These are phyloP conservation scores for Margarornis squamiger DNA, from an alignment of 2,797 vertebrate genomes.

Conservation along the genomic window DNA sequence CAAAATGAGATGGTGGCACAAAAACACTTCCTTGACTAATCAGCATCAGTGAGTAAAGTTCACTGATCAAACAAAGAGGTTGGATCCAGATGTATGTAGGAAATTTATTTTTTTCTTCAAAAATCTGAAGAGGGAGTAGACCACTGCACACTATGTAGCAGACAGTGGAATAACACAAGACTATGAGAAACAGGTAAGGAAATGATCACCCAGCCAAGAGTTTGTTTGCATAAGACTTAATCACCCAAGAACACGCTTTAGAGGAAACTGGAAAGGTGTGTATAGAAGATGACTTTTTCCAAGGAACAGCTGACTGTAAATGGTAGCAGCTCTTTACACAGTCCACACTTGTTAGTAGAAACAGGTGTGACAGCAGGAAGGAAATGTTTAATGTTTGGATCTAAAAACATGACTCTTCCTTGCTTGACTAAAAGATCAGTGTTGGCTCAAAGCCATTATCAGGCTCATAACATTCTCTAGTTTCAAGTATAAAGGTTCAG, in stretches of 20 bases:
- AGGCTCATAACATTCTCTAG: background rate
- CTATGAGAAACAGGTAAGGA: background rate
- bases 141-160: background rate
- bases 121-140: background rate
- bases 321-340: background rate
- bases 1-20: background rate
- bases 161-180: background rate
- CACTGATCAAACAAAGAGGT: background rate
- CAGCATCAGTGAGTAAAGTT: background rate
- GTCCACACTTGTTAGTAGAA: background rate
- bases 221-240: background rate
- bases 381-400: constrained; percentile 8
- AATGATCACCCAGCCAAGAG: background rate
- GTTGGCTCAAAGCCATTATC: background rate
- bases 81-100: background rate
- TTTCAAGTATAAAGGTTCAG: background rate
- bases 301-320: background rate
- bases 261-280: background rate
- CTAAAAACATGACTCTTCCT: background rate
- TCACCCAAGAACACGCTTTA: background rate
- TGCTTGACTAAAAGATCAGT: background rate
- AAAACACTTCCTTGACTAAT: background rate
- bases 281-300: background rate
- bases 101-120: background rate
- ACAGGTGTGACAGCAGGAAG: constrained; percentile 14